These are phyloP conservation scores for Hirundichthys speculiger DNA, from an alignment of 2,113 vertebrate genomes.

Conservation along the genomic window DNA sequence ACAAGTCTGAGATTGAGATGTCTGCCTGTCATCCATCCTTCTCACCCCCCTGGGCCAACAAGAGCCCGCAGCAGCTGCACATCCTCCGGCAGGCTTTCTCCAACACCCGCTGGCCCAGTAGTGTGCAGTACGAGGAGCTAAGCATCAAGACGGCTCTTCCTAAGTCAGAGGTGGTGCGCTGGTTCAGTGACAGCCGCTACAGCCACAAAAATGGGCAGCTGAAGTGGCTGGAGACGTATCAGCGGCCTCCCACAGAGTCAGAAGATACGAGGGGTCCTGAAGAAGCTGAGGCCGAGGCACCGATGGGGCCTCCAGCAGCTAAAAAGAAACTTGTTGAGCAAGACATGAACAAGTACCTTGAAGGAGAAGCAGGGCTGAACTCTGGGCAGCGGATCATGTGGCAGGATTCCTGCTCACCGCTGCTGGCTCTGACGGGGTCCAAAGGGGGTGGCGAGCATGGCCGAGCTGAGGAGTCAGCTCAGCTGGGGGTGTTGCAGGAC, in stretches of 20 bases:
- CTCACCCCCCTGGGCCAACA: constrained; percentile 80
- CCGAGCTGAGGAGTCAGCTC: constrained; percentile 38
- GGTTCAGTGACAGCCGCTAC: constrained; percentile 93
- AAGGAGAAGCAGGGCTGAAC: constrained; percentile 54
- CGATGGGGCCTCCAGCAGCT: constrained; percentile 77
- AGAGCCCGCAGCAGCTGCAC: constrained; percentile 90
- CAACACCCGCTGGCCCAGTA: constrained; percentile 91
- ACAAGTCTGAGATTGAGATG: constrained; percentile 68
- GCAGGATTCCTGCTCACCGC: constrained; percentile 74
- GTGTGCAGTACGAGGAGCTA: constrained; percentile 89
- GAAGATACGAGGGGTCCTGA: constrained; percentile 39
- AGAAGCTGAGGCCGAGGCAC: constrained; percentile 35
- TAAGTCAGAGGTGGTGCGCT: constrained; percentile 91
- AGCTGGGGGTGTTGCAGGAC: constrained; percentile 58
- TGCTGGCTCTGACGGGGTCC: constrained; percentile 60
- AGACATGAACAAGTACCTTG: constrained; percentile 78
- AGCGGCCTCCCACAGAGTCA: constrained; percentile 73
- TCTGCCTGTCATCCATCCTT: constrained; percentile 56
- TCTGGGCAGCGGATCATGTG: constrained; percentile 66
- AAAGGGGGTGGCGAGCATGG: constrained; percentile 42
- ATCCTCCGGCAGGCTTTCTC: constrained; percentile 90
- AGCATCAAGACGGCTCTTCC: constrained; percentile 88
- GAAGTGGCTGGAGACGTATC: constrained; percentile 91
- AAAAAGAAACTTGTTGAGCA: constrained; percentile 82
- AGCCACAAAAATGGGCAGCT: constrained; percentile 92